Base-by-base conservation (phyloP, 2,888 invertebrate species). In the Atethmia centrago region DNA sequence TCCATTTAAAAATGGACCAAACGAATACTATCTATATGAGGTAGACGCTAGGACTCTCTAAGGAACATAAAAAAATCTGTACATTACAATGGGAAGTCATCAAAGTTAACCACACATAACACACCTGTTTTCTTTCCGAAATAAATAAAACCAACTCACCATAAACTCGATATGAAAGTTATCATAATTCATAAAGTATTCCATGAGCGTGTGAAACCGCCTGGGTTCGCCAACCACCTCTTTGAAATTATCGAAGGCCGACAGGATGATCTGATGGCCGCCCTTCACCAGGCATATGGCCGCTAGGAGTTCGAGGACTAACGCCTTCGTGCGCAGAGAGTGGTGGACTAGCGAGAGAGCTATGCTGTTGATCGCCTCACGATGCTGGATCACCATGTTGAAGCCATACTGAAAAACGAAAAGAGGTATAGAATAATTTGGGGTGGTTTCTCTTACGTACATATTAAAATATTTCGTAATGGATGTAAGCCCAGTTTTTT, bases 241-340 rank as follows among this genome's bases (percentile, higher is more conserved):
- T 95, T 99, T 99, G 95, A 99, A 99, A 95, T 99, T 99, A 93
- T 99, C 99, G 94, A 99, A 99, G 8, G 99, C 99, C 2, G 98
- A 98, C 70, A 99, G 97, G 86, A 99, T 99, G 90, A 99, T 99
- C 95, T 99, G 99, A 92, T 99, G 99, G n/a, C 99, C 99, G 28
- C 99, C 99, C 95, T 99, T 99, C 77, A 99, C 99, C 85, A 99
- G 97, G 94, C 99, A 99, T 88, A 99, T 99, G 80, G 99, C 99
- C 0, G 99, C 99, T 80, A 99, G 96, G 77, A 99, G 97, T 94
- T 99, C 99, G 87, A 99, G 96, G 31, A 99, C 99, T 82, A 99
- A 95, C 1, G 99, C 99, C 96, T 99, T 99, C 45, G 99, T 99
- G 83, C 99, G 97, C 85, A 99, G 97, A 92, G 99, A 99, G 94